Conservation (phyloP, 2,888 invertebrate genomes). For the Lasioglossum figueresi region DNA sequence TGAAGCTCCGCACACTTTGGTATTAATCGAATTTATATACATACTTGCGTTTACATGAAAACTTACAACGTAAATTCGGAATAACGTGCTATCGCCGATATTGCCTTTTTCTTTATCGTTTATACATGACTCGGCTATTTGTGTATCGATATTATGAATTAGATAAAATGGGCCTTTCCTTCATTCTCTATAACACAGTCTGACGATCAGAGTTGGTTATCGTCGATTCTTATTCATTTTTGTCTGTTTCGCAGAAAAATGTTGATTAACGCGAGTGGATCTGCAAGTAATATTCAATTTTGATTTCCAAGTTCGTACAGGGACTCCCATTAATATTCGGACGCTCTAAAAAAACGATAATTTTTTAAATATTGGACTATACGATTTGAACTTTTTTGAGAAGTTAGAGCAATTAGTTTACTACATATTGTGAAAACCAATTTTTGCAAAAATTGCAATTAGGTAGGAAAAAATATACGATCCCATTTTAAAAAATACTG, state of each 20-base stretch:
- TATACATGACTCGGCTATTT: slow-evolving; percentile 62
- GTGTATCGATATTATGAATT: slow-evolving; percentile 61
- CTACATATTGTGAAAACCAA: too few species aligned
- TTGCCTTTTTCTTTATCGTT: slow-evolving; percentile 46
- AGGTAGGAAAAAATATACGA: too few species aligned
- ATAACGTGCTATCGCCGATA: slow-evolving; percentile 60
- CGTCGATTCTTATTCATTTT: neutral
- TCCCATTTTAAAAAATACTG: too few species aligned
- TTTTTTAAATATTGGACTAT: too few species aligned
- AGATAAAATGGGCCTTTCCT: slow-evolving; percentile 25
- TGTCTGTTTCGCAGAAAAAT: neutral
- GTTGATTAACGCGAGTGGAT: neutral
- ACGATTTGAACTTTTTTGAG: too few species aligned
- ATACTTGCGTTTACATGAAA: slow-evolving; percentile 49
- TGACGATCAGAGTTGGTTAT: slow-evolving; percentile 39
- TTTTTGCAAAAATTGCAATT: too few species aligned
- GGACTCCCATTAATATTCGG: too few species aligned
- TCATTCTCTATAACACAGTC: slow-evolving; percentile 2
- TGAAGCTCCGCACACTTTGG: slow-evolving; percentile 75
- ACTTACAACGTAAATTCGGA: slow-evolving; percentile 54
- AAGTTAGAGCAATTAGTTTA: too few species aligned
- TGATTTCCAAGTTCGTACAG: neutral
- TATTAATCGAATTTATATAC: slow-evolving; percentile 73
- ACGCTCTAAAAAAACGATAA: too few species aligned
- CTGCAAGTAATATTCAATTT: neutral